Percentiles rank a stretch among this genome's conserved stretches.
Evolutionary conservation across 1,140 invertebrate genomes (phyloP).

Genomic region (Nephila pilipes): DNA sequence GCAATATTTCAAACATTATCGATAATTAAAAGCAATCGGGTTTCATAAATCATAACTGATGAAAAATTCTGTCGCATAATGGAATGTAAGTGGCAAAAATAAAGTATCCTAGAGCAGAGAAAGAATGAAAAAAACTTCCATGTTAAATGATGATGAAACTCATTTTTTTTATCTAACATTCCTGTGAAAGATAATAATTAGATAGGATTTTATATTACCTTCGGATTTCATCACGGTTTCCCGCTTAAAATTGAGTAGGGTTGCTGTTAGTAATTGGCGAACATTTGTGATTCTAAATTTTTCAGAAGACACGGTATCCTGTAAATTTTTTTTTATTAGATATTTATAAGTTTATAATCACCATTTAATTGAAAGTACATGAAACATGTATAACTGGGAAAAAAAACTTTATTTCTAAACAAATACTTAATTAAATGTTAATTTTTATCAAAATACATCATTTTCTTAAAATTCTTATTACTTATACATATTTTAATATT

Average conservation of each 20-base stretch:
- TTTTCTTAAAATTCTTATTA: too few relatives aligned
- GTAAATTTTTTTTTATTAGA: too few relatives aligned
- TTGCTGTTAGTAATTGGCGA: background rate
- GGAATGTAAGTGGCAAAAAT: background rate
- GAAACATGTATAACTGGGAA: too few relatives aligned
- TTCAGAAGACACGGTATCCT: too few relatives aligned
- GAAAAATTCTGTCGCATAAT: constrained; percentile 45
- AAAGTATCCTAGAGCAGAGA: background rate
- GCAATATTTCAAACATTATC: constrained; percentile 72
- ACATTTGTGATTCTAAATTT: too few relatives aligned
- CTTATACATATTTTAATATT: too few relatives aligned
- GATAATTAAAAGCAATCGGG: constrained; percentile 73
- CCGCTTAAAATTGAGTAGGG: background rate
- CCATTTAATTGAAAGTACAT: too few relatives aligned
- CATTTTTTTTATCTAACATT: constrained; percentile 27
- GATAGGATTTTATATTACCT: constrained; percentile 24
- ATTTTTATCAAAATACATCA: too few relatives aligned
- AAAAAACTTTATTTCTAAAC: too few relatives aligned
- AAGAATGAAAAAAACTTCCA: constrained; percentile 13
- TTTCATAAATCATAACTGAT: constrained; percentile 58
- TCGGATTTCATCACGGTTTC: background rate
- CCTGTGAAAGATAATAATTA: constrained; percentile 55
- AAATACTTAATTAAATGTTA: too few relatives aligned
- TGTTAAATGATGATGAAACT: constrained; percentile 44
- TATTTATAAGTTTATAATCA: too few relatives aligned